Evolutionary conservation across 2,797 vertebrate genomes (phyloP).

Genomic region (Enteromius fasciolatus): DNA sequence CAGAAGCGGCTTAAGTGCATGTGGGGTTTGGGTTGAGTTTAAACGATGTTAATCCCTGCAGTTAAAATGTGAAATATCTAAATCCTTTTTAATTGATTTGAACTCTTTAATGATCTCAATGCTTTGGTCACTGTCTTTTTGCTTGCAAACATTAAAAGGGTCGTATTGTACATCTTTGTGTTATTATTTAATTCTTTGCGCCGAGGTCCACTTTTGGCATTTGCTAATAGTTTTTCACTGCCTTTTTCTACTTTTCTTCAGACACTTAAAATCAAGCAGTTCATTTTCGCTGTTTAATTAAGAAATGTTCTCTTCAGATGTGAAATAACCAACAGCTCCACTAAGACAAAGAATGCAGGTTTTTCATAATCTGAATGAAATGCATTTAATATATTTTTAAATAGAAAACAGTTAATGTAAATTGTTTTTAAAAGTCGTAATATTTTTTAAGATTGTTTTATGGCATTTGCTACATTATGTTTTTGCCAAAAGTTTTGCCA

Average conservation of each 20-base stretch:
- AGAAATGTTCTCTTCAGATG: neutral
- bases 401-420: neutral
- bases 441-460: no score
- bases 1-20: conserved; percentile 33
- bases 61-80: conserved; percentile 24
- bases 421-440: neutral
- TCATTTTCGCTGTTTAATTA: neutral
- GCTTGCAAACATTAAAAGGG: conserved; percentile 6
- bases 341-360: neutral
- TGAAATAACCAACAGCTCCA: neutral
- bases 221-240: neutral
- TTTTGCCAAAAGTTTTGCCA: no score
- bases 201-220: neutral
- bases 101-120: conserved; percentile 14
- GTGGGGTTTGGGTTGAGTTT: conserved; percentile 49
- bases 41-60: conserved; percentile 8
- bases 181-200: neutral
- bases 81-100: conserved; percentile 26
- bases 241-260: neutral
- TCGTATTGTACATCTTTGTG: neutral
- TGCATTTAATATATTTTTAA: neutral
- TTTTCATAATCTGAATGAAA: neutral
- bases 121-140: neutral
- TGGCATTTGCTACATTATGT: no score
- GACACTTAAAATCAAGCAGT: neutral